phyloP scores from a whole-genome alignment of 2,113 vertebrate species.

The Burhinus oedicnemus region DNA sequence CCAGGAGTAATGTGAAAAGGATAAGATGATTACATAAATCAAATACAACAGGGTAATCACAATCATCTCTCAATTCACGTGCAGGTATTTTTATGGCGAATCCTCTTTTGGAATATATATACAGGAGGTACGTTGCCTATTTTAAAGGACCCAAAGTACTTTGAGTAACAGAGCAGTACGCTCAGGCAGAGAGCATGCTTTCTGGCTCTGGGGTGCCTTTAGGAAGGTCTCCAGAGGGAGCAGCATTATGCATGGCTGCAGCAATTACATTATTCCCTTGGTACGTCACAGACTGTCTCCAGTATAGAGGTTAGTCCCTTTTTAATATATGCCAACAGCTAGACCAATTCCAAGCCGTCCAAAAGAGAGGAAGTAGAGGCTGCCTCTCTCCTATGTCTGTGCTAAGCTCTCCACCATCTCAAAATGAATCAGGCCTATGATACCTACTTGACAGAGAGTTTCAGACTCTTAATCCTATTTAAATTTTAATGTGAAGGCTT shows the following conservation, averaged over 20 bases:
- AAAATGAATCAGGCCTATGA: background rate
- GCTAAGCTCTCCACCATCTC: background rate
- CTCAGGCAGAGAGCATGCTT: background rate
- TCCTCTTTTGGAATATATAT: background rate
- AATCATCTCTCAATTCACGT: background rate
- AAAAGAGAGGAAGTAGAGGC: background rate
- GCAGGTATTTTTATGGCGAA: background rate
- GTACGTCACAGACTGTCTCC: background rate
- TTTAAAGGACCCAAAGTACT: background rate
- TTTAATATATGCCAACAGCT: background rate
- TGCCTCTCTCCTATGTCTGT: background rate
- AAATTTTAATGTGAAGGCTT: constrained; percentile 66
- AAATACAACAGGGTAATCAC: background rate
- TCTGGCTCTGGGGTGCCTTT: background rate
- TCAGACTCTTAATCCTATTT: constrained; percentile 48
- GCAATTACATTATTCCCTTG: background rate
- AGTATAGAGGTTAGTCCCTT: background rate
- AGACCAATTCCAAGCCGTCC: background rate
- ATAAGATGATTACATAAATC: constrained; percentile 5
- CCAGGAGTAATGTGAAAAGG: background rate
- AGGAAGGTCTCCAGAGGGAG: background rate
- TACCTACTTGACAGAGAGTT: background rate
- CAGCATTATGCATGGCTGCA: background rate
- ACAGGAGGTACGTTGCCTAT: background rate
- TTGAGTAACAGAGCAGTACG: background rate